These are phyloP conservation scores for Drosophila buzzatii DNA, from an alignment of 2,888 invertebrate genomes.

Conservation along the genomic window DNA sequence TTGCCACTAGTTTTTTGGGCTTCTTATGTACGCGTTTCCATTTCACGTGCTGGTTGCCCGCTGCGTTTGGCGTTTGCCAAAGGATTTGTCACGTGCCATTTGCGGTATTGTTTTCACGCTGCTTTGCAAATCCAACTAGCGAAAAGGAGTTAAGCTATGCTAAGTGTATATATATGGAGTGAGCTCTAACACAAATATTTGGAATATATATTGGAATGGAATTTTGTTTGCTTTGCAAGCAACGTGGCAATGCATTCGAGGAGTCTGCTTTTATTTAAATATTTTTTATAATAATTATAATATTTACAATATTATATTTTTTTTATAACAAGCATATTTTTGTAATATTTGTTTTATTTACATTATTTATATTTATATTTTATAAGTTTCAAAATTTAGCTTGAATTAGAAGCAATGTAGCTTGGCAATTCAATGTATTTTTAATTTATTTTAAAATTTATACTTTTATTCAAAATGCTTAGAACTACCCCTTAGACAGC, in stretches of 20 bases:
- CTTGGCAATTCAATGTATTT: too few species aligned
- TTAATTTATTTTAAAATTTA: too few species aligned
- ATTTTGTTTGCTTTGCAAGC: neutral
- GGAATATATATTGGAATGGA: neutral
- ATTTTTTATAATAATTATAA: too few species aligned
- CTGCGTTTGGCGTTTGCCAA: conserved; percentile 24
- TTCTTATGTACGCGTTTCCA: conserved; percentile 31
- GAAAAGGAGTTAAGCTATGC: neutral
- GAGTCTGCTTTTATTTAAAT: neutral
- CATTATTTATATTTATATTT: too few species aligned
- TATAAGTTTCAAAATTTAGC: too few species aligned
- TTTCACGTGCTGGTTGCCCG: conserved; percentile 53
- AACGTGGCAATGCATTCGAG: neutral
- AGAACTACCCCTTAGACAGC: neutral
- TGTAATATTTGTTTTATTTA: too few species aligned
- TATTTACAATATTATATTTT: too few species aligned
- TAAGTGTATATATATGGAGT: neutral
- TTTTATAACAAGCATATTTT: too few species aligned
- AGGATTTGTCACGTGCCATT: conserved; percentile 61
- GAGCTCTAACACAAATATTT: neutral
- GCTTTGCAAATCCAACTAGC: conserved; percentile 9
- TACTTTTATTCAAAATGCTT: too few species aligned
- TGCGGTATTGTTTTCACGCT: conserved; percentile 30
- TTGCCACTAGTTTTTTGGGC: conserved; percentile 8
- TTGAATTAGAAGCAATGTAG: too few species aligned